A percentile compares a stretch with the other conserved stretches of the same genome.
These are phyloP conservation scores for Rhagonycha lutea DNA, from an alignment of 2,888 invertebrate species.

Conservation along the genomic window DNA sequence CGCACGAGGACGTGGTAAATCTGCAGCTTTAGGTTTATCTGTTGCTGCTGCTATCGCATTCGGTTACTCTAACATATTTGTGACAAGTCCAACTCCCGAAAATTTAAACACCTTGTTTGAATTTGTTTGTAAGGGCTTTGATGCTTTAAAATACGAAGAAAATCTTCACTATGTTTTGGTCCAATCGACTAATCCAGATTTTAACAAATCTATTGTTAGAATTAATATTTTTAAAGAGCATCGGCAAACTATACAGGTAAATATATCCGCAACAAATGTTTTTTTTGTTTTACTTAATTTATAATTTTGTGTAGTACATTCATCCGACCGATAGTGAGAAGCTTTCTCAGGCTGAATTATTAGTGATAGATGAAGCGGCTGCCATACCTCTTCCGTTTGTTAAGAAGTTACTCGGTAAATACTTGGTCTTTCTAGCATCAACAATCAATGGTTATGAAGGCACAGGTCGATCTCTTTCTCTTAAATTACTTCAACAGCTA, in stretches of 20 bases:
- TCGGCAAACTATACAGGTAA: slow-evolving; percentile 89
- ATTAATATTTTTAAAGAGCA: slow-evolving; percentile 90
- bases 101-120: slow-evolving; percentile 97
- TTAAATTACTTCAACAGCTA: slow-evolving; percentile 92
- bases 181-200: slow-evolving; percentile 93
- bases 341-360: slow-evolving; percentile 89
- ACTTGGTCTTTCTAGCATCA: slow-evolving; percentile 92
- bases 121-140: slow-evolving; percentile 94
- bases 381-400: slow-evolving; percentile 96
- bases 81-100: slow-evolving; percentile 97
- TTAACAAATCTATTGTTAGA: slow-evolving; percentile 93
- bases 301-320: slow-evolving; percentile 74
- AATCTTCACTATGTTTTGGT: slow-evolving; percentile 94
- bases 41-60: slow-evolving; percentile 85
- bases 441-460: slow-evolving; percentile 99
- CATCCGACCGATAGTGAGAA: slow-evolving; percentile 89
- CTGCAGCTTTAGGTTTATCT: slow-evolving; percentile 92
- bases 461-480: slow-evolving; percentile 92
- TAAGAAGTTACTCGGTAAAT: slow-evolving; percentile 85
- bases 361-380: slow-evolving; percentile 98
- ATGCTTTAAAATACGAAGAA: slow-evolving; percentile 92
- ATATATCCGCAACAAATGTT: slow-evolving; percentile 6
- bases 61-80: slow-evolving; percentile 88
- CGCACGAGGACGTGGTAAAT: slow-evolving; percentile 96
- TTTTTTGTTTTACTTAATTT: neutral